A percentile compares a stretch with the other conserved stretches of the same genome.
These are phyloP conservation scores for Sorex araneus DNA, from an alignment of 2,113 vertebrate genomes.

Conservation along the genomic window DNA sequence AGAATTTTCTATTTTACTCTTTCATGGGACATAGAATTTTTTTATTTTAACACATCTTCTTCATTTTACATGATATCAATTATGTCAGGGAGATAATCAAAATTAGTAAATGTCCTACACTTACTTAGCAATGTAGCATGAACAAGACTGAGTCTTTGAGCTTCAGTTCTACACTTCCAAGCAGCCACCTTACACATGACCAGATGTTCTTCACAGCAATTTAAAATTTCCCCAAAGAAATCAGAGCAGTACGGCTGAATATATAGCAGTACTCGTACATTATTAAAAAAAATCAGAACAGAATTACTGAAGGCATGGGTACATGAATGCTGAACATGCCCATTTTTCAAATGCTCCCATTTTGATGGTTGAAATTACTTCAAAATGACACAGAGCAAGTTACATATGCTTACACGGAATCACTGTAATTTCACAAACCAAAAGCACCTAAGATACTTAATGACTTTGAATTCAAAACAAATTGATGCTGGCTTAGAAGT, in stretches of 20 bases:
- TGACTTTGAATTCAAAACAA: slow-evolving; percentile 5
- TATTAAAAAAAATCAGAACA: no score
- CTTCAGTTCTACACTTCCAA: neutral
- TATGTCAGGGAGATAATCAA: no score
- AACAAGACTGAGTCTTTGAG: no score
- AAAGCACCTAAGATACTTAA: neutral
- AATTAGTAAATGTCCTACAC: no score
- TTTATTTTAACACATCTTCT: no score
- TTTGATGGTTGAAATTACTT: neutral
- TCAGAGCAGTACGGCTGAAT: no score
- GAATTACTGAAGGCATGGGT: neutral
- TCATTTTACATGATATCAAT: no score
- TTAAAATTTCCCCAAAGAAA: neutral
- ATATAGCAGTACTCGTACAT: no score
- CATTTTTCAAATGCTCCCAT: neutral
- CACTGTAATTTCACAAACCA: neutral
- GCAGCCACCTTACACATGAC: neutral
- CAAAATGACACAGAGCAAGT: neutral
- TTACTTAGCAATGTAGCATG: no score
- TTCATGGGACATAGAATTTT: no score
- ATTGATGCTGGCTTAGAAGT: neutral
- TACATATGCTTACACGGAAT: neutral
- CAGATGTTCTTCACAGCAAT: neutral
- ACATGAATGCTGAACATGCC: neutral
- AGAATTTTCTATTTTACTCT: no score